Conservation (phyloP, 2,888 invertebrate species). For the Stomorhina lunata region DNA sequence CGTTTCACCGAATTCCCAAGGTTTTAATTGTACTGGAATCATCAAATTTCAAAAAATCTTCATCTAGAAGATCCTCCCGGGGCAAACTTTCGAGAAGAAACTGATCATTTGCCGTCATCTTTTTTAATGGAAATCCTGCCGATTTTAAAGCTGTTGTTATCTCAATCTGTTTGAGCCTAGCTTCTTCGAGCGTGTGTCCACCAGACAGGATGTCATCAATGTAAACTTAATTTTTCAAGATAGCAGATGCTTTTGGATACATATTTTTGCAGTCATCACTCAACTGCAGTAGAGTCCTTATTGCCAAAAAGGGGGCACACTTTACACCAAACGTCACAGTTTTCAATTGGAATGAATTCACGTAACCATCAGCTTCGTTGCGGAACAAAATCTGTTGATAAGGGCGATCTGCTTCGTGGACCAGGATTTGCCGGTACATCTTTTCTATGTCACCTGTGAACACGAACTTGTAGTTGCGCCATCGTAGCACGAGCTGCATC, state of each 20-base stretch:
- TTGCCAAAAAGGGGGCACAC: conserved; percentile 62
- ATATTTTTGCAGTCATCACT: conserved; percentile 34
- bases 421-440: conserved; percentile 62
- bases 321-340: conserved; percentile 64
- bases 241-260: not conserved
- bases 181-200: not conserved
- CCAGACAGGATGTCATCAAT: conserved; percentile 17
- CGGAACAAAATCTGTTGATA: conserved; percentile 63
- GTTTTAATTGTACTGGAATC: too few relatives aligned
- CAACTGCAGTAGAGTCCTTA: conserved; percentile 49
- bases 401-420: conserved; percentile 41
- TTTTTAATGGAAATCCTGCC: conserved; percentile 25
- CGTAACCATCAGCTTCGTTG: not conserved
- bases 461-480: conserved; percentile 49
- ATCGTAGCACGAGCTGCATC: conserved; percentile 35
- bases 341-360: conserved; percentile 46
- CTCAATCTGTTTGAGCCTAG: not conserved
- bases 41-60: conserved; percentile 43
- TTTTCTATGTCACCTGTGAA: conserved; percentile 66
- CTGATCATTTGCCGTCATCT: not conserved
- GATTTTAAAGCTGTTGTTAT: not conserved
- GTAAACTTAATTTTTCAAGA: conserved; percentile 8
- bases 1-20: conserved; percentile 39
- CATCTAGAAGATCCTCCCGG: conserved; percentile 34
- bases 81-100: not conserved